A percentile compares a stretch with the other conserved stretches of the same genome.
phyloP scores from a whole-genome alignment of 2,113 vertebrate genomes.

The Erpornis zantholeuca region DNA sequence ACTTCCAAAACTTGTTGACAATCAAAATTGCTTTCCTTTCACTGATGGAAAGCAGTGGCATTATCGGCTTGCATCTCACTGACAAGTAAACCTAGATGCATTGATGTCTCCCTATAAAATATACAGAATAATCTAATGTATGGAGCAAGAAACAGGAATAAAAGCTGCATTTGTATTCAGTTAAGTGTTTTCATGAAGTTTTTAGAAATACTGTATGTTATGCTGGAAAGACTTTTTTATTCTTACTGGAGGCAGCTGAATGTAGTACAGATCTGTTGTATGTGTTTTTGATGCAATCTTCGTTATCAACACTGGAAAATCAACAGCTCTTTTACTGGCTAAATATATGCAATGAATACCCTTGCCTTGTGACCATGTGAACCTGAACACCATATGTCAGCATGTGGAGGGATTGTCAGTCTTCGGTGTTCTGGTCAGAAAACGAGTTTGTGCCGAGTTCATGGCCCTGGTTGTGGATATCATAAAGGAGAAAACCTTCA shows the following conservation, averaged over 20 bases:
- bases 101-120: neutral
- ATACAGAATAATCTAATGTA: neutral
- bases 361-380: neutral
- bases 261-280: neutral
- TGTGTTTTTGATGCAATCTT: neutral
- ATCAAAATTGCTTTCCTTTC: neutral
- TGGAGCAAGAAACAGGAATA: neutral
- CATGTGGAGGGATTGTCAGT: neutral
- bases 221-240: neutral
- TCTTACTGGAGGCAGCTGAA: neutral
- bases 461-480: neutral
- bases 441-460: neutral
- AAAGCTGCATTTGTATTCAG: neutral
- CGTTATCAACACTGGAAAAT: neutral
- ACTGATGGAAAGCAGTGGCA: neutral
- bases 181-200: neutral
- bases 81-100: neutral
- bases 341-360: neutral
- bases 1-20: neutral
- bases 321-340: neutral
- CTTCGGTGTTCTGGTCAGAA: neutral
- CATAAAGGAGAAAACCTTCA: neutral
- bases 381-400: neutral
- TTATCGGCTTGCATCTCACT: neutral
- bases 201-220: neutral